phyloP scores from a whole-genome alignment of 1,140 invertebrate genomes.

The Aphis craccivora region DNA sequence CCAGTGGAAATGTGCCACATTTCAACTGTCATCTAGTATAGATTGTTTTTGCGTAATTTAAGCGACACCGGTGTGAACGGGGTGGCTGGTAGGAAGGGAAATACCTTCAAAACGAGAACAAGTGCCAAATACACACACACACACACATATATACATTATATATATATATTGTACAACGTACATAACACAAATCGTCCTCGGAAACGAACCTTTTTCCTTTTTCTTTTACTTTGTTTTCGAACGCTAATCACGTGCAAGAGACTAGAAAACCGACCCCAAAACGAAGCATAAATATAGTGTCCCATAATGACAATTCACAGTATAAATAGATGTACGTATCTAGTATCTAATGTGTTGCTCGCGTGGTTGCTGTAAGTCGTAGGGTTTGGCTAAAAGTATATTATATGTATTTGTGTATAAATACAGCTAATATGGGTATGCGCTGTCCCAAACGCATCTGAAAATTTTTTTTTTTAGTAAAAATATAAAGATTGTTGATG shows the following conservation, averaged over 20 bases:
- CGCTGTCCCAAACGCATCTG: neutral
- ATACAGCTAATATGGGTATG: neutral
- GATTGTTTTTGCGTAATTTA: slow-evolving; percentile 33
- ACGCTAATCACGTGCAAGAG: slow-evolving; percentile 27
- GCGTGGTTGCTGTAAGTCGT: neutral
- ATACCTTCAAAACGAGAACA: neutral
- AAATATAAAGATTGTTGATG: too few species aligned
- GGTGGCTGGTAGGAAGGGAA: neutral
- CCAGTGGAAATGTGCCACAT: slow-evolving; percentile 25
- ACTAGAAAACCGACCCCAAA: neutral
- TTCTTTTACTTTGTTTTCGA: neutral
- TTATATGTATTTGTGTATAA: too few species aligned
- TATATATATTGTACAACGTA: too few species aligned
- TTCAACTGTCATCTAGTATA: slow-evolving; percentile 24
- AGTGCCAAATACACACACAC: neutral
- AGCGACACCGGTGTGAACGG: neutral
- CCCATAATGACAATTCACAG: neutral
- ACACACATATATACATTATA: neutral
- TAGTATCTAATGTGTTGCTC: too few species aligned
- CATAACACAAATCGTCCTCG: neutral
- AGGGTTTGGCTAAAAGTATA: too few species aligned
- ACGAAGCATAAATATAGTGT: neutral
- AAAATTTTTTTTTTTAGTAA: neutral
- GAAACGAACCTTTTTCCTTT: neutral
- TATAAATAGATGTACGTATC: neutral